Evolutionary conservation across 2,113 vertebrate genomes (phyloP), one percentile per base, ranked within the genome.

Genomic region (Lota lota): DNA sequence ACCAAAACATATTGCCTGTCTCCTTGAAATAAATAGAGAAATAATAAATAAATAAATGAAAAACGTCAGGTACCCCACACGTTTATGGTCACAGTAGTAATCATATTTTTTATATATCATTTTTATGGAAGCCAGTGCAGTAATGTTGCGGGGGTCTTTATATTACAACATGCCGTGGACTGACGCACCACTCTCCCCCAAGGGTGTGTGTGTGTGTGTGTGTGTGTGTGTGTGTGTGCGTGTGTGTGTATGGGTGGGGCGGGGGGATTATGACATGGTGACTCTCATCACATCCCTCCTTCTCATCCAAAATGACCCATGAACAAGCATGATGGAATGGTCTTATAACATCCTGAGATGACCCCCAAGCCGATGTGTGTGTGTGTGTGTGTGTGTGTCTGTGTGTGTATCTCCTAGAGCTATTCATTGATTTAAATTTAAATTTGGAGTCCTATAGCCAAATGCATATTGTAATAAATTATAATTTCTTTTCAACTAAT

Each of bases 131-230:
- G 15, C 87, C 86, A 36, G 1, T 15, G 7, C 33, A 2, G 68
- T 64, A 51, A 54, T 54, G 11, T 40, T 40, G 51, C 88, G 76
- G 84, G 90, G 74, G 75, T 54, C 18, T 54, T 54, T 54, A 87
- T 84, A 93, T 78, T 83, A 86, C 75, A 93, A 86, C 88, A 92
- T 91, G 89, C 89, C 87, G 87, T 84, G 89, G 66, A 90, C 84
- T 79, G 92, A 72, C 72, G 86, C 89, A 79, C 91, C 90, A 68
- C 88, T 91, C 36, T 40, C 6, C 85, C 89, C 92, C 89, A 89
- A 88, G 88, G 6, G 92, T 6, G 19, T 10, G 36, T 40, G 36
- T 10, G 36, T 11, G 36, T 40, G 36, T 11, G 6, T 40, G 36
- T 40, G 36, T 40, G 36, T 40, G 36, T 40, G 36, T 40, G 36